Conservation (phyloP, 2,113 vertebrate genomes). For the Ploceus nigricollis region DNA sequence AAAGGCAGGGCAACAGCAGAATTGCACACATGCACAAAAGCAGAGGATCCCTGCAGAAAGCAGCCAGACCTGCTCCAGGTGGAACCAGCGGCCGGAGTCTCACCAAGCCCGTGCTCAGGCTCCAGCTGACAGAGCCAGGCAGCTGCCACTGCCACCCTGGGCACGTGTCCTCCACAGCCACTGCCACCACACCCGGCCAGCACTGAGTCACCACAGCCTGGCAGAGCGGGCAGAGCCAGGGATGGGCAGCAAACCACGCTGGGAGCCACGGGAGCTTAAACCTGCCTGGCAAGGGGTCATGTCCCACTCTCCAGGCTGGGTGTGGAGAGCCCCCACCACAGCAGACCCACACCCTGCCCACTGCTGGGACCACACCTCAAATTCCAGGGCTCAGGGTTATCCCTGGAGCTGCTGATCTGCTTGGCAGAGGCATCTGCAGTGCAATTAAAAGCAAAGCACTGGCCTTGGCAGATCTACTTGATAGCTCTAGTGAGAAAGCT, state of each 20-base stretch:
- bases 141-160: background rate
- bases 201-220: background rate
- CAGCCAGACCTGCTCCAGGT: background rate
- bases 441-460: background rate
- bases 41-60: background rate
- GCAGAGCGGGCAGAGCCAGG: background rate
- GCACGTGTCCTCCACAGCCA: background rate
- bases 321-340: background rate
- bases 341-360: background rate
- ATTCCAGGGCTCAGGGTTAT: background rate
- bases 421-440: background rate
- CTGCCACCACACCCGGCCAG: background rate
- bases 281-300: background rate
- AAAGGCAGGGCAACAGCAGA: background rate
- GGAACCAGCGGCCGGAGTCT: background rate
- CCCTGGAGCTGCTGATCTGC: background rate
- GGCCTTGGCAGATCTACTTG: background rate
- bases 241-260: background rate
- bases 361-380: background rate
- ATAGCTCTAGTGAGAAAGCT: background rate
- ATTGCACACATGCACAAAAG: background rate
- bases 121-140: background rate
- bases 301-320: background rate
- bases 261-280: background rate
- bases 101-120: background rate